Percentiles rank a stretch among this genome's conserved stretches.
Conservation (phyloP, 2,888 invertebrate species). For the Odontomyia ornata region DNA sequence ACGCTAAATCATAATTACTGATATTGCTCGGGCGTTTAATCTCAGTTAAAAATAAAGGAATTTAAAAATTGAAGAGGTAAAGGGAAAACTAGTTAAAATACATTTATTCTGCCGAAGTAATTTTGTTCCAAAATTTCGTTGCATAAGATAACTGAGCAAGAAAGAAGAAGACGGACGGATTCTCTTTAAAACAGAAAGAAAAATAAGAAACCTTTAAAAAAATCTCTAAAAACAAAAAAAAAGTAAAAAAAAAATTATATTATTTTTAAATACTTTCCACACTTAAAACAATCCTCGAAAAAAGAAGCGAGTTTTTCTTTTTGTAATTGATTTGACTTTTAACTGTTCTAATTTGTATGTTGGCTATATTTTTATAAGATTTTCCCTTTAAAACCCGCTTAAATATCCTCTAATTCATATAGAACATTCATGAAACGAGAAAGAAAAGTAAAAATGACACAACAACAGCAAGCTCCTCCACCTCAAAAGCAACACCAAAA, state of each 20-base stretch:
- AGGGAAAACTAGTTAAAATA: background rate
- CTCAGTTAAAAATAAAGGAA: background rate
- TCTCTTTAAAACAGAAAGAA: constrained; percentile 3
- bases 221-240: background rate
- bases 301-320: constrained; percentile 13
- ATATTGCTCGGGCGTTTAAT: background rate
- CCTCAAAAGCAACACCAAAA: no score
- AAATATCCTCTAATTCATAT: background rate
- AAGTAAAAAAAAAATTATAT: background rate
- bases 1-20: background rate
- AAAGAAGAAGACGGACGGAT: background rate
- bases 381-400: no score
- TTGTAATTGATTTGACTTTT: constrained; percentile 3
- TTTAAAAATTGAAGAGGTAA: background rate
- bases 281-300: constrained; percentile 21
- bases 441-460: background rate
- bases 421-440: background rate
- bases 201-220: background rate
- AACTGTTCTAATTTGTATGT: no score
- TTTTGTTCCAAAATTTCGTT: background rate
- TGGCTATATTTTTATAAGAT: no score
- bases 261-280: constrained; percentile 30
- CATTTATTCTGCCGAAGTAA: background rate
- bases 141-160: no score
- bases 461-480: background rate